Base-by-base conservation (phyloP, 2,113 vertebrate species). In the Plecturocebus donacophilus region DNA sequence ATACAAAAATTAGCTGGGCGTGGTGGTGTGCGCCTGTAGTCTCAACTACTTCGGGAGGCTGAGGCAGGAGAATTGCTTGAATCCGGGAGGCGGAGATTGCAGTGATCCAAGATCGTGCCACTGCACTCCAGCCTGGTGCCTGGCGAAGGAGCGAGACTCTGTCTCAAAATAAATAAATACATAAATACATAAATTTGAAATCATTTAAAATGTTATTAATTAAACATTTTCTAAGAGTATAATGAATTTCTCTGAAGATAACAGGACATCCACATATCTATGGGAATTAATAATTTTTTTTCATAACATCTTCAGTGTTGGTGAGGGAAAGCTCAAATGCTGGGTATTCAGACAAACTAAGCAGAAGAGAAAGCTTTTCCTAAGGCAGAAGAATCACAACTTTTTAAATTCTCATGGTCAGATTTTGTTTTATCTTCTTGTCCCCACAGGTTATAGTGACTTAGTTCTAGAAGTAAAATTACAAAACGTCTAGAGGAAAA, bases 401-500 rank as follows among this genome's bases (percentile, higher is more conserved):
- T 61, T 89, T 89, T 49, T 35, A 8, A 84, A 89, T 84, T 68
- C 90, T 75, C 49, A 83, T 16, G 47, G 68, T 88, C 66, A 91
- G 32, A 49, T 68, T 91, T 68, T 91, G n/a, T 81, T 82, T 70
- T 84, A 83, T 23, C 49, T 77, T 49, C 68, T 49, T 91, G 8
- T 38, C 30, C 6, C 14, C 10, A 14, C 42, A 38, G 30, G 54
- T 54, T 42, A 45, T 84, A 61, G 45, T n/a, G 76, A 90, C 54
- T 54, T 52, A 76, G 68, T 90, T 86, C n/a, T 79, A 80, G 27
- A 93, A 84, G 45, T 90, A 23, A 90, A 32, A 64, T 52, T 85
- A 84, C 5, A 85, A 70, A 75, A 75, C 81, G 38, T 49, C 38
- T 82, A 91, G 80, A 75, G 25, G 5, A 40, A 75, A 77, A 12